Evolutionary conservation across 1,140 invertebrate genomes (phyloP).

Genomic region (Stegodyphus mimosarum): DNA sequence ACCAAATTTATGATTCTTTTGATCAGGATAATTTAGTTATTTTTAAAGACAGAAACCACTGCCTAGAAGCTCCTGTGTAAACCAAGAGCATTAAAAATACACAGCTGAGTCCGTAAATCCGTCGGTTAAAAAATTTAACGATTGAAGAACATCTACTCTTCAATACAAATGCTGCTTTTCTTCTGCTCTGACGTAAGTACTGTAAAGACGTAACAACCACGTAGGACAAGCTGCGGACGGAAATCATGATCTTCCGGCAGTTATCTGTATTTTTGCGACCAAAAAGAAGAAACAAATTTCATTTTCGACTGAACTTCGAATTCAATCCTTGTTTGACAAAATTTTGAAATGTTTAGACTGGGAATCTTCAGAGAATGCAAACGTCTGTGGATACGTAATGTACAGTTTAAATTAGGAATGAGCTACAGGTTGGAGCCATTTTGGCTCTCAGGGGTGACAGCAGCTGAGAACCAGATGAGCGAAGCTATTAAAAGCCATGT

Average conservation of each 20-base stretch:
- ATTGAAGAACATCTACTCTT: no score
- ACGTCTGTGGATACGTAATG: constrained; percentile 10
- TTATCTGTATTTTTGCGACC: not conserved
- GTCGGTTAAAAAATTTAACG: no score
- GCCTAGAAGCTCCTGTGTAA: no score
- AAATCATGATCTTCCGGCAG: constrained; percentile 8
- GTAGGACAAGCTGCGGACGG: constrained; percentile 4
- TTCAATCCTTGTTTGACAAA: not conserved
- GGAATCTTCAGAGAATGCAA: not conserved
- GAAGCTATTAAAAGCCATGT: no score
- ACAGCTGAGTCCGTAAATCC: no score
- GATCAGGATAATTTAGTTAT: no score
- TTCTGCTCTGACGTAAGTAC: no score
- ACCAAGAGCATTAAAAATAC: no score
- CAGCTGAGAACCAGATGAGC: no score
- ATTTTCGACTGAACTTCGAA: constrained; percentile 4
- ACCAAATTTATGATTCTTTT: not conserved
- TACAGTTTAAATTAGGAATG: not conserved
- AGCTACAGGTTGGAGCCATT: constrained; percentile 18
- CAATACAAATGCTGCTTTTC: no score
- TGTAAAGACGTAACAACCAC: not conserved
- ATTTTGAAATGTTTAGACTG: not conserved
- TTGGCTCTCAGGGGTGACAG: not conserved
- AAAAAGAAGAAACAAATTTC: not conserved
- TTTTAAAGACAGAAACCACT: no score